A percentile compares a stretch with the other conserved stretches of the same genome.
phyloP scores from a whole-genome alignment of 2,888 invertebrate genomes.

The Drosophila tripunctata region DNA sequence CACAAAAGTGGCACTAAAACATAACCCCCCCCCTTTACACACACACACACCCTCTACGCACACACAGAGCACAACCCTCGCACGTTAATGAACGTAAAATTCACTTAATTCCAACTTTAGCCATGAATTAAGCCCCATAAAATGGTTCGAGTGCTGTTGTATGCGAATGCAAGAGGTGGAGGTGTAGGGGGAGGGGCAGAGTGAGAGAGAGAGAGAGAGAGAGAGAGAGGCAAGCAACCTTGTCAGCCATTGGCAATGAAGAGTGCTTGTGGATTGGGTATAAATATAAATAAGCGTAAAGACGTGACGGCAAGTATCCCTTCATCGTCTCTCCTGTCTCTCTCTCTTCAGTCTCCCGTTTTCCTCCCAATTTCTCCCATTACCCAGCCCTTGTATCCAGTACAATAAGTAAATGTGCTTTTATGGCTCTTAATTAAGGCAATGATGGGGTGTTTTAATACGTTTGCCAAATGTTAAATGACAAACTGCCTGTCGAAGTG shows the following conservation, averaged over 20 bases:
- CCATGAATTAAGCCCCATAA: slow-evolving; percentile 82
- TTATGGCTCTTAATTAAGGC: slow-evolving; percentile 84
- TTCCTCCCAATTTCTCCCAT: background rate
- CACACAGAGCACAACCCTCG: slow-evolving; percentile 61
- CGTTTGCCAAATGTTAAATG: slow-evolving; percentile 83
- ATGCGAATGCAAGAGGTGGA: too few relatives aligned
- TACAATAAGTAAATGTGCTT: slow-evolving; percentile 83
- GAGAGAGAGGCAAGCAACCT: too few relatives aligned
- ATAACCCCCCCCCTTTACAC: background rate
- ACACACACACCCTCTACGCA: slow-evolving; percentile 4
- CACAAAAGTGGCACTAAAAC: slow-evolving; percentile 28
- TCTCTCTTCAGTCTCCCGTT: background rate
- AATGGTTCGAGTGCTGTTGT: slow-evolving; percentile 64
- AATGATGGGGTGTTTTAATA: slow-evolving; percentile 84
- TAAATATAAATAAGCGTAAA: slow-evolving; percentile 68
- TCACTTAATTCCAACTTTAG: slow-evolving; percentile 83
- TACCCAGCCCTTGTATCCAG: background rate
- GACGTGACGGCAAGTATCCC: slow-evolving; percentile 52
- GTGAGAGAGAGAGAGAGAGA: too few relatives aligned
- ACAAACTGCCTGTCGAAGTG: slow-evolving; percentile 61
- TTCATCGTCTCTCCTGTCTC: background rate
- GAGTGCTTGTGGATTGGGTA: slow-evolving; percentile 12
- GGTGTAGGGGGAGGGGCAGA: too few relatives aligned
- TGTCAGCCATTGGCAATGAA: slow-evolving; percentile 28
- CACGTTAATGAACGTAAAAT: slow-evolving; percentile 83